Percentiles rank a stretch among this genome's conserved stretches.
phyloP scores from a whole-genome alignment of 2,113 vertebrate species.

The Astatoreochromis straeleni region DNA sequence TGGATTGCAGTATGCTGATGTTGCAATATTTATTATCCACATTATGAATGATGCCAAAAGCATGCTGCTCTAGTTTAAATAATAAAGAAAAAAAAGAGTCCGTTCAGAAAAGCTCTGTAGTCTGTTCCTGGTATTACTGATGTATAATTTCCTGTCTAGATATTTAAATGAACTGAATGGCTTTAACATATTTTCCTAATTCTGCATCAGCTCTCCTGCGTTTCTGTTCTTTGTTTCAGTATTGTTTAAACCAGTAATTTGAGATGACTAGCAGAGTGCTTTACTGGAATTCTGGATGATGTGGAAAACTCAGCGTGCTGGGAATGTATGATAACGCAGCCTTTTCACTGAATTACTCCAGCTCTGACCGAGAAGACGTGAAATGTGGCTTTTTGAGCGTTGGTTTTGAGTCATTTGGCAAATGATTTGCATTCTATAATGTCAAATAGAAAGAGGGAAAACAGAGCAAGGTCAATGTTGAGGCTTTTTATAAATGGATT shows the following conservation, averaged over 20 bases:
- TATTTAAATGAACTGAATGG: background rate
- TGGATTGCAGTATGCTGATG: background rate
- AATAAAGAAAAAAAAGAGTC: background rate
- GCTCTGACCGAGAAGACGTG: background rate
- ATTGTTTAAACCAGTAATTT: background rate
- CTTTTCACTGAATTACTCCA: background rate
- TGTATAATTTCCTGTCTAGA: background rate
- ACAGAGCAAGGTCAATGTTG: slow-evolving; percentile 5
- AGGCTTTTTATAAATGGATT: slow-evolving; percentile 32
- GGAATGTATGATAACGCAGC: background rate
- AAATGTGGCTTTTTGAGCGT: background rate
- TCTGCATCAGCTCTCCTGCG: background rate
- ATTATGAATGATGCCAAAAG: background rate
- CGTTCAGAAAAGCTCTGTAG: background rate
- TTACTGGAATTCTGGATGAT: background rate
- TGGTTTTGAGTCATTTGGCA: background rate
- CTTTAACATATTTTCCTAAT: background rate
- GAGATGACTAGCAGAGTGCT: background rate
- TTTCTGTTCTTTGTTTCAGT: background rate
- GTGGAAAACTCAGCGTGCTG: background rate
- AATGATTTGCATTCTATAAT: slow-evolving; percentile 1
- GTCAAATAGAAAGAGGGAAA: background rate
- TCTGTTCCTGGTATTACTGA: background rate
- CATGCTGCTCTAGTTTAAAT: background rate
- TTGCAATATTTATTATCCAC: background rate